These are phyloP conservation scores for Calyptomena viridis DNA, from an alignment of 2,113 vertebrate genomes.

Conservation along the genomic window DNA sequence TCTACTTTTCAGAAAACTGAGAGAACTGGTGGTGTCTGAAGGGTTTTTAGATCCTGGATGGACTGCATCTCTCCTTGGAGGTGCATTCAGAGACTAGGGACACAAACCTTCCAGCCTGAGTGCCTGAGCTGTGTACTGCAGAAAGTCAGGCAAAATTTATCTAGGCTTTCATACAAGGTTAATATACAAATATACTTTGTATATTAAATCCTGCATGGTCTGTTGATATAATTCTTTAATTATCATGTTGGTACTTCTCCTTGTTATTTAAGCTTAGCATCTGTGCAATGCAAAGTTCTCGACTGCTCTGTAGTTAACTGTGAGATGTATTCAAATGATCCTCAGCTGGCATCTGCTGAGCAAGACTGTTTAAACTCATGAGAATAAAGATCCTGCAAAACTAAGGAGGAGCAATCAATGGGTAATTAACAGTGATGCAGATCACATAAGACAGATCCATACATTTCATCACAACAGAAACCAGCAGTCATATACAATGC, in stretches of 20 bases:
- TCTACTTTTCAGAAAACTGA: background rate
- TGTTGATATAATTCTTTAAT: background rate
- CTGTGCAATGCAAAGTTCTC: background rate
- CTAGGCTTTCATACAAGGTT: background rate
- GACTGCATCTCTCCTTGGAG: background rate
- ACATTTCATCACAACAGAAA: background rate
- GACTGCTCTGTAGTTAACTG: background rate
- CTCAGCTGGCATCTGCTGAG: background rate
- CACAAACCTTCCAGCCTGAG: background rate
- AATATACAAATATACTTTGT: background rate
- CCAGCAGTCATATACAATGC: background rate
- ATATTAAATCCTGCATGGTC: background rate
- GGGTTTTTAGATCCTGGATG: background rate
- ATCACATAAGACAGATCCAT: background rate
- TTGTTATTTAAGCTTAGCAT: background rate
- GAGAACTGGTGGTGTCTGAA: background rate
- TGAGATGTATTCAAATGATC: background rate
- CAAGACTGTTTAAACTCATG: background rate
- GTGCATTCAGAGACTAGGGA: accelerated
- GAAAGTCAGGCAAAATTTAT: background rate
- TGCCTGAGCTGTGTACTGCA: background rate
- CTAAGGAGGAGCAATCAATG: background rate
- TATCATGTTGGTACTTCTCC: accelerated
- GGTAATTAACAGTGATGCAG: background rate
- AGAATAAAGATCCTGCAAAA: background rate